Evolutionary conservation across 2,888 invertebrate species (phyloP), one percentile per base, ranked within the genome.

Genomic region (Lagria hirta): DNA sequence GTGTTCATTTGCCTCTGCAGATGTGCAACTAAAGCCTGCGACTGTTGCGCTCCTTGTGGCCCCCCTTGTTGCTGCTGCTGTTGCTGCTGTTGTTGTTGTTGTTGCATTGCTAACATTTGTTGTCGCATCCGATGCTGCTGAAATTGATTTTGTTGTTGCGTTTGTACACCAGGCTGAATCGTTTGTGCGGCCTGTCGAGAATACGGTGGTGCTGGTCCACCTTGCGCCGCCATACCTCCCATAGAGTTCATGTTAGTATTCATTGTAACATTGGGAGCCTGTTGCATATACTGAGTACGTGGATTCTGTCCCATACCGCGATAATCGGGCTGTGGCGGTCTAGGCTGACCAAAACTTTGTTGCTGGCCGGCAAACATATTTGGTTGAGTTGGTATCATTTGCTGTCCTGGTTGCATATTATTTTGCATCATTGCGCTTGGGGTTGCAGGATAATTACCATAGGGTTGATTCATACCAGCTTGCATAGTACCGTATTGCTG

Each of bases 231-330:
- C 68, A 49, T 74, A 65, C 49, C 82, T 50, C 60, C 83, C 81
- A 84, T 84, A 1, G 80, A 75, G 35, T 83, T 84, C 88, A 89
- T 88, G 7, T 87, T 88, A 2, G 82, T 76, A 43, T 86, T 86
- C 90, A 90, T 90, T 1, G 89, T 88, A 1, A 90, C 90, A 66
- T 90, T 91, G 1, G 90, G 89, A 2, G 88, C 85, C 64, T 70
- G 70, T 73, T 85, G 85, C 75, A 84, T 80, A 57, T 84, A 84
- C 20, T 82, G 81, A 1, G 83, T 80, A 20, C 84, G 52, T 1
- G 70, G 68, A 36, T 62, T 58, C 44, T 69, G 68, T 3, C 59
- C 58, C 68, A 72, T 68, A 32, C 65, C 68, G 22, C 70, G 57
- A 49, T 71, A 71, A 51, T 73, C 71, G 1, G 69, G 64, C 43